Conservation (phyloP, 2,888 invertebrate species). For the Eustalomyia histrio region DNA sequence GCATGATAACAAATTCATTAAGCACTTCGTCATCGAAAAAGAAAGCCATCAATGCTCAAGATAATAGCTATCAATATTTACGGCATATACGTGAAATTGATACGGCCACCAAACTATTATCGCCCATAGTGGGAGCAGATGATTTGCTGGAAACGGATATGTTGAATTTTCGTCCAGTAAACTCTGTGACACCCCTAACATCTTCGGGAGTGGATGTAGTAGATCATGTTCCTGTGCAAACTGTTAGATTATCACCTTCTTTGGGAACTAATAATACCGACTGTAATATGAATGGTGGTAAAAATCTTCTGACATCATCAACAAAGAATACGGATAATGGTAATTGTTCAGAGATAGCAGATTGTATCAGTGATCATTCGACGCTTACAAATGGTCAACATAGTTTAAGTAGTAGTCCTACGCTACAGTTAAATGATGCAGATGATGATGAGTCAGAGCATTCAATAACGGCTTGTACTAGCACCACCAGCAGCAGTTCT, state of each 20-base stretch:
- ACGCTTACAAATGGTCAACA: slow-evolving; percentile 63
- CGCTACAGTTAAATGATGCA: slow-evolving; percentile 63
- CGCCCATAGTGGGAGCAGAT: slow-evolving; percentile 73
- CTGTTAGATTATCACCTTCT: slow-evolving; percentile 55
- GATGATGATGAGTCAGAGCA: slow-evolving; percentile 77
- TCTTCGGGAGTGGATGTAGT: slow-evolving; percentile 66
- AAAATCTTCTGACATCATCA: slow-evolving; percentile 6
- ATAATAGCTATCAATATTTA: slow-evolving; percentile 79
- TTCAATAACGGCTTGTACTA: slow-evolving; percentile 75
- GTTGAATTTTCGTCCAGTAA: slow-evolving; percentile 69
- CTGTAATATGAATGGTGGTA: slow-evolving; percentile 75
- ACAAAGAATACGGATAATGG: slow-evolving; percentile 71
- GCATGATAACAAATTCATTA: slow-evolving; percentile 64
- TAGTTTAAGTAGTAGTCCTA: slow-evolving; percentile 67
- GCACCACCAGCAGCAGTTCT: slow-evolving; percentile 77
- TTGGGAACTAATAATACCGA: slow-evolving; percentile 66
- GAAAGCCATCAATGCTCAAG: slow-evolving; percentile 73
- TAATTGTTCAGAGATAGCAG: slow-evolving; percentile 63
- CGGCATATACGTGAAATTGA: slow-evolving; percentile 79
- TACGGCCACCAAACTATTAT: slow-evolving; percentile 77
- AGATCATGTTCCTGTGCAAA: slow-evolving; percentile 63
- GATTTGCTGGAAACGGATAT: slow-evolving; percentile 70
- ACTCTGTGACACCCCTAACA: slow-evolving; percentile 64
- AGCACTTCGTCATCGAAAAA: slow-evolving; percentile 69
- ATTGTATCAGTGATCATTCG: slow-evolving; percentile 24